phyloP scores from a whole-genome alignment of 92 coral and sea anemone genomes.

The Heteractis magnifica region DNA sequence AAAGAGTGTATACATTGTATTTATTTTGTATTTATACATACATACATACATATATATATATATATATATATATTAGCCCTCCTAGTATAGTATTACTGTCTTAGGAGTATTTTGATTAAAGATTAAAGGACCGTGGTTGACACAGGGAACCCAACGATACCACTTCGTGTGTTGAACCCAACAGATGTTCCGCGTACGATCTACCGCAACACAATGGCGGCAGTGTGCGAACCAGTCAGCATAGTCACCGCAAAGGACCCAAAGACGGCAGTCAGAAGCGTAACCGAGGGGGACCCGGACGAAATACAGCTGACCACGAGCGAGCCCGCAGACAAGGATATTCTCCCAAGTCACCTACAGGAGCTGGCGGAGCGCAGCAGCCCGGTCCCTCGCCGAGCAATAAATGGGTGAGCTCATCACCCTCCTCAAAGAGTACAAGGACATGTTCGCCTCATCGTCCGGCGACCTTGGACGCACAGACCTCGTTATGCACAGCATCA shows the following conservation, averaged over 20 bases:
- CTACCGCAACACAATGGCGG: constrained; percentile 45
- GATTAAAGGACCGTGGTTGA: constrained; percentile 38
- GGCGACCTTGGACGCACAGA: constrained; percentile 33
- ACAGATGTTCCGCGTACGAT: constrained; percentile 14
- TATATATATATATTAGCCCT: too few species aligned
- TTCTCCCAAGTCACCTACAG: not conserved
- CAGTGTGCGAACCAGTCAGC: too few species aligned
- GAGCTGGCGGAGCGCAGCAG: constrained; percentile 5
- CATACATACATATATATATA: too few species aligned
- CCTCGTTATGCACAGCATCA: constrained; percentile 14
- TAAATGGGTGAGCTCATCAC: not conserved
- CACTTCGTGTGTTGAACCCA: not conserved
- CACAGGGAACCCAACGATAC: constrained; percentile 21
- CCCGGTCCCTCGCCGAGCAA: not conserved
- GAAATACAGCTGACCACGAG: not conserved
- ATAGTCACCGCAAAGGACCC: too few species aligned
- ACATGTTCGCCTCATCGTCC: constrained; percentile 25
- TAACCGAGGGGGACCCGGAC: not conserved
- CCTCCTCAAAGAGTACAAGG: constrained; percentile 14
- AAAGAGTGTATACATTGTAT: too few species aligned
- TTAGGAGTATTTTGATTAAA: too few species aligned
- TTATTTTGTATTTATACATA: too few species aligned
- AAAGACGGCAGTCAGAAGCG: constrained; percentile 20
- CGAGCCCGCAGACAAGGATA: too few species aligned
- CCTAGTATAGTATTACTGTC: too few species aligned